Conservation (phyloP, 2,888 invertebrate species). For the Drosophila ustulata region DNA sequence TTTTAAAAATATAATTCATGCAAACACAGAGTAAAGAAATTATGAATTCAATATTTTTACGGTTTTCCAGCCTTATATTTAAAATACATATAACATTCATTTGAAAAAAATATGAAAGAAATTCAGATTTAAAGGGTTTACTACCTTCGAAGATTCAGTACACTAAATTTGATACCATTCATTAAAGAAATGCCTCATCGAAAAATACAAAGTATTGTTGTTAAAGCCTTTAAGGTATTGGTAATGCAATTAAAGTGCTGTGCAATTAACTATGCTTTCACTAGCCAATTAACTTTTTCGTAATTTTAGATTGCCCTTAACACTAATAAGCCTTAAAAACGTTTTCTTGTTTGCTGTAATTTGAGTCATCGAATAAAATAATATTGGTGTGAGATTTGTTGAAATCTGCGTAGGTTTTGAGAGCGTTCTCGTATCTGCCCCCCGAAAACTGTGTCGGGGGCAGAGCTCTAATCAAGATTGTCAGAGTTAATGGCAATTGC, state of each 20-base stretch:
- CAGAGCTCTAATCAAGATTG: conserved; percentile 25
- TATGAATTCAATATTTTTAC: too few species aligned
- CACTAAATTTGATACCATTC: background rate
- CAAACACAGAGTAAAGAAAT: too few species aligned
- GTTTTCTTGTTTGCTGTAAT: background rate
- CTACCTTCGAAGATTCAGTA: too few species aligned
- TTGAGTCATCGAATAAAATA: background rate
- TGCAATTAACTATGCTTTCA: background rate
- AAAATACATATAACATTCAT: too few species aligned
- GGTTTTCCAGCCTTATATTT: too few species aligned
- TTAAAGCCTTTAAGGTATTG: background rate
- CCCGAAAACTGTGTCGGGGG: conserved; percentile 5
- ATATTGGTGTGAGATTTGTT: background rate
- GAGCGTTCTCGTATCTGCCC: conserved; percentile 8
- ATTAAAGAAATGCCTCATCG: background rate
- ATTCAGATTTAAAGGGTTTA: too few species aligned
- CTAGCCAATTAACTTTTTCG: conserved; percentile 1
- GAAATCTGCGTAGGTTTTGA: conserved; percentile 1
- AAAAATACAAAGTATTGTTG: background rate
- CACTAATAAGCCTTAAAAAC: background rate
- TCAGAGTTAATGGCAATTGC: conserved; percentile 46
- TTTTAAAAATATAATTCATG: too few species aligned
- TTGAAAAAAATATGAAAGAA: too few species aligned
- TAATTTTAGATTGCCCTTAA: background rate
- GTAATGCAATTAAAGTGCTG: background rate